A percentile compares a stretch with the other conserved stretches of the same genome.
phyloP scores from a whole-genome alignment of 2,797 vertebrate species.

The Xenopus petersii region DNA sequence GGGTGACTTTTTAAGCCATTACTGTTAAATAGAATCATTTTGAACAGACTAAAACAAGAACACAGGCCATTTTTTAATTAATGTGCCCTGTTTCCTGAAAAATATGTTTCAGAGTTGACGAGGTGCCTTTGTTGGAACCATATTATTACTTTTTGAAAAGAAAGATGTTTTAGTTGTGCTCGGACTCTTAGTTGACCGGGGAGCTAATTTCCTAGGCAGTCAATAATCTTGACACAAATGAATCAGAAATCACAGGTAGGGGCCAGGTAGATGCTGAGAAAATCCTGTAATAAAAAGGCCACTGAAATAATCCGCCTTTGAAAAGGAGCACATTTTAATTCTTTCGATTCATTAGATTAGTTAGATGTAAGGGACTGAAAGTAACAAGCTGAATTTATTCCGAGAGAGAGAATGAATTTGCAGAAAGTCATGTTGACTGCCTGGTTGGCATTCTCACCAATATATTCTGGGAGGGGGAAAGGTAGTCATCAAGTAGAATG shows the following conservation, averaged over 20 bases:
- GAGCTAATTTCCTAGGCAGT: slow-evolving; percentile 7
- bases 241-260: slow-evolving; percentile 10
- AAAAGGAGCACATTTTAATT: not conserved
- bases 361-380: not conserved
- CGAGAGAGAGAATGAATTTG: not conserved
- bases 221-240: slow-evolving; percentile 6
- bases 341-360: not conserved
- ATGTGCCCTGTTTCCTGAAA: not conserved
- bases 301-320: slow-evolving; percentile 3
- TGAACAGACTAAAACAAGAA: not conserved
- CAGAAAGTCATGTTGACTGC: not conserved
- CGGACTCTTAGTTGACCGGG: not conserved
- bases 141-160: not conserved
- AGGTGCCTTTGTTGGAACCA: not conserved
- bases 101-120: not conserved
- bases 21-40: slow-evolving; percentile 1
- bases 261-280: slow-evolving; percentile 3
- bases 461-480: too few species aligned
- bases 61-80: slow-evolving; percentile 2
- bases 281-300: slow-evolving; percentile 3
- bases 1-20: not conserved
- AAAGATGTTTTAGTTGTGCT: slow-evolving; percentile 4
- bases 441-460: not conserved
- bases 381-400: not conserved
- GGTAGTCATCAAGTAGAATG: too few species aligned